These are phyloP conservation scores for Epizoanthus rinbou DNA, from an alignment of 92 coral and sea anemone species.

Conservation along the genomic window DNA sequence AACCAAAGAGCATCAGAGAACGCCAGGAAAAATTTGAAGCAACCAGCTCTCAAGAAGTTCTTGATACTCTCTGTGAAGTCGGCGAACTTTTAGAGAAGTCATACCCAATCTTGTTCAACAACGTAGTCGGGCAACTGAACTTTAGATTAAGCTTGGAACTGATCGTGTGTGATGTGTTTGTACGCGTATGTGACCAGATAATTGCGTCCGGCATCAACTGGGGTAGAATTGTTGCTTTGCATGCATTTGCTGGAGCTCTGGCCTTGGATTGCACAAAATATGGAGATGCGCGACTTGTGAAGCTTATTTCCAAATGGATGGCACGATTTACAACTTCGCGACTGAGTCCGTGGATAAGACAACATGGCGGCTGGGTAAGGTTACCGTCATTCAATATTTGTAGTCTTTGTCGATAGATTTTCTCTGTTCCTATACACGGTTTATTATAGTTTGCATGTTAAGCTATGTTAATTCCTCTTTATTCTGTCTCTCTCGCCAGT, in stretches of 20 bases:
- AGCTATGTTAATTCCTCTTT: no score
- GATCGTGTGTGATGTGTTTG: constrained; percentile 87
- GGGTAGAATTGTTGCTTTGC: constrained; percentile 88
- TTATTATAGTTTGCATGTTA: no score
- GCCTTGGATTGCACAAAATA: constrained; percentile 82
- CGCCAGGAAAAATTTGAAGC: not conserved
- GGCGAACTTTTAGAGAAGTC: constrained; percentile 77
- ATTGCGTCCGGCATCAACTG: constrained; percentile 77
- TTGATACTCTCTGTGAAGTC: constrained; percentile 62
- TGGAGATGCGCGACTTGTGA: constrained; percentile 69
- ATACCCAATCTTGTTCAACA: constrained; percentile 72
- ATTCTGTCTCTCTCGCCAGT: no score
- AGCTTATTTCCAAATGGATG: constrained; percentile 79
- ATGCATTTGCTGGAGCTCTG: constrained; percentile 90
- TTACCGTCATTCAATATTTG: no score
- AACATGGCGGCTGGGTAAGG: constrained; percentile 97
- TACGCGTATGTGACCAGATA: constrained; percentile 83
- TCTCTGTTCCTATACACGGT: no score
- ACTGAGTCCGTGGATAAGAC: constrained; percentile 77
- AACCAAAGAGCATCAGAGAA: constrained; percentile 29
- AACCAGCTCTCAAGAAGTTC: constrained; percentile 63
- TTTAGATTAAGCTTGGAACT: constrained; percentile 71
- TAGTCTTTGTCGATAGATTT: no score
- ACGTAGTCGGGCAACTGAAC: constrained; percentile 84
- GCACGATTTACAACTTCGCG: constrained; percentile 76